Evolutionary conservation across 1,140 invertebrate species (phyloP).

Genomic region (Gyrodactylus salaris): DNA sequence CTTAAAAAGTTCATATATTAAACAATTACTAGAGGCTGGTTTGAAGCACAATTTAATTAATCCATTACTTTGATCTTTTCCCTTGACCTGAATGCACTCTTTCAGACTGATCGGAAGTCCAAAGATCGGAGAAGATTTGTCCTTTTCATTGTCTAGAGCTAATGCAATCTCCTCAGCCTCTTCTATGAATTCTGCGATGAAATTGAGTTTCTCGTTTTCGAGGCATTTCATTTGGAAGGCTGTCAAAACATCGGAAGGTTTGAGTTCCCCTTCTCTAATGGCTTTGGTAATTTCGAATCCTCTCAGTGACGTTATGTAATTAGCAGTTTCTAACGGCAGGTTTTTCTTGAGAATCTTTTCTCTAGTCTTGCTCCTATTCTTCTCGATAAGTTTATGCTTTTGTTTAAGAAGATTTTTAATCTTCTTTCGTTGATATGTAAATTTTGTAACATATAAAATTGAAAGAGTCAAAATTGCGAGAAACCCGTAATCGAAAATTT

Average conservation of each 20-base stretch:
- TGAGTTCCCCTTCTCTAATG: neutral
- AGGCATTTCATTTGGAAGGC: neutral
- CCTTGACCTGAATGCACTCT: constrained; percentile 16
- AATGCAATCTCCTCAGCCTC: neutral
- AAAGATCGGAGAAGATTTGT: neutral
- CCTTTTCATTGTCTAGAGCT: neutral
- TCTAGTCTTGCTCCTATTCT: neutral
- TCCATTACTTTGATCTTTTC: constrained; percentile 24
- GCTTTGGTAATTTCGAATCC: neutral
- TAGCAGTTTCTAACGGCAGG: neutral
- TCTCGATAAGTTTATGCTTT: neutral
- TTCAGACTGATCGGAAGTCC: constrained; percentile 18
- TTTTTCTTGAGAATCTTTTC: neutral
- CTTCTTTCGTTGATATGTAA: neutral
- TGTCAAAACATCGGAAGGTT: neutral
- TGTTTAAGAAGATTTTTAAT: neutral
- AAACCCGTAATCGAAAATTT: neutral
- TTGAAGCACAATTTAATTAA: constrained; percentile 25
- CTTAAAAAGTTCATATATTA: constrained; percentile 27
- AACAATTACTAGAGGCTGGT: constrained; percentile 30
- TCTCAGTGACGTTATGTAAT: neutral
- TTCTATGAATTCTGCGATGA: neutral
- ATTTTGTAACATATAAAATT: neutral
- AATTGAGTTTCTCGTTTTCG: neutral
- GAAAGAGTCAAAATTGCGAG: neutral